These are phyloP conservation scores for Enteromius paludinosus DNA, from an alignment of 2,797 vertebrate genomes.

Conservation along the genomic window DNA sequence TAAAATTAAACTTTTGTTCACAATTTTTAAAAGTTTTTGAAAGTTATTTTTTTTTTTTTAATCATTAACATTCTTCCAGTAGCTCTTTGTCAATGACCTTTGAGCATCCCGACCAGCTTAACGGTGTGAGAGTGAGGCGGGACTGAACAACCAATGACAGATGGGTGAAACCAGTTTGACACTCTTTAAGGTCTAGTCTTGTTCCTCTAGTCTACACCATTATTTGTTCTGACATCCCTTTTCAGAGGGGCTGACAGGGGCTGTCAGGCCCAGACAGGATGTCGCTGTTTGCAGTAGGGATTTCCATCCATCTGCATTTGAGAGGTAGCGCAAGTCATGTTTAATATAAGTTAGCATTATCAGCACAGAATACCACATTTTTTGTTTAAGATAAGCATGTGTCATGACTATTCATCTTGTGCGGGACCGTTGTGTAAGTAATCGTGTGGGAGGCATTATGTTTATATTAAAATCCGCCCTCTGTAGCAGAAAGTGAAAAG, in stretches of 20 bases:
- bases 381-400: slow-evolving; percentile 5
- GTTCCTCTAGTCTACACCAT: slow-evolving; percentile 15
- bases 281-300: slow-evolving; percentile 22
- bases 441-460: slow-evolving; percentile 8
- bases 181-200: slow-evolving; percentile 24
- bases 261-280: slow-evolving; percentile 32
- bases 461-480: slow-evolving; percentile 20
- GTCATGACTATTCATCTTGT: slow-evolving; percentile 4
- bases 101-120: neutral
- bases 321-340: slow-evolving; percentile 38
- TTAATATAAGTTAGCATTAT: slow-evolving; percentile 35
- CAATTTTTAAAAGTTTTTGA: neutral
- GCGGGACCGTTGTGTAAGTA: neutral
- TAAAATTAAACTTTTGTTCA: neutral
- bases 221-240: slow-evolving; percentile 44
- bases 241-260: slow-evolving; percentile 35
- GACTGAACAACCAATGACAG: neutral
- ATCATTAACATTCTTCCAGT: neutral
- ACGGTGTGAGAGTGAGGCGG: neutral
- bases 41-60: neutral
- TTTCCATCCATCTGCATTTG: slow-evolving; percentile 45
- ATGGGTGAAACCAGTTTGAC: neutral
- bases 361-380: slow-evolving; percentile 8
- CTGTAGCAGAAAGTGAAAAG: slow-evolving; percentile 5
- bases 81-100: neutral